Evolutionary conservation across 2,113 vertebrate genomes (phyloP).

Genomic region (Nettapus auritus): DNA sequence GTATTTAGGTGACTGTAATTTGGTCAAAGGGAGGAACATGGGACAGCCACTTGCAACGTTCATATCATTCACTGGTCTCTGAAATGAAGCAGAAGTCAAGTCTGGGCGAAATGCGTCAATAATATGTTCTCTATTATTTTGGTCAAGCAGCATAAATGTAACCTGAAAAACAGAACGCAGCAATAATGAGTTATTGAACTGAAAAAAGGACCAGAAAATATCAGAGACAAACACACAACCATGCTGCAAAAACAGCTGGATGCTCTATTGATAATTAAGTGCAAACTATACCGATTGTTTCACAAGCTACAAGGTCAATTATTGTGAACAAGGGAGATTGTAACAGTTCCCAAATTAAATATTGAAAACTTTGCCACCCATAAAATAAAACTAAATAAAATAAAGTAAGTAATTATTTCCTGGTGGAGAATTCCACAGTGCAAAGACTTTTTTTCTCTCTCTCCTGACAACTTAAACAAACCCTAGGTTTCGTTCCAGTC

Average conservation of each 20-base stretch:
- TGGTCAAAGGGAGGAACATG: conserved; percentile 78
- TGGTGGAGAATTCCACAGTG: neutral
- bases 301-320: neutral
- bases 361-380: neutral
- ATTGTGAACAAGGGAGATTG: neutral
- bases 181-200: neutral
- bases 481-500: neutral
- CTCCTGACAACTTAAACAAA: neutral
- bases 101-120: conserved; percentile 81
- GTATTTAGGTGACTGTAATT: conserved; percentile 73
- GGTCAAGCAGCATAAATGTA: conserved; percentile 84
- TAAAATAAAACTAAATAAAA: neutral
- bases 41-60: conserved; percentile 85
- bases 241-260: neutral
- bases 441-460: neutral
- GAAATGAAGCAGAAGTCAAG: conserved; percentile 77
- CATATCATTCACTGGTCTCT: conserved; percentile 79
- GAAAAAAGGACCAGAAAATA: neutral
- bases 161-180: conserved; percentile 58
- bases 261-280: fast-evolving
- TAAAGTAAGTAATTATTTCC: neutral
- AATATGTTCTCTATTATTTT: conserved; percentile 80
- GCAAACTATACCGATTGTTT: neutral
- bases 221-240: neutral
- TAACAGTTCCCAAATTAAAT: neutral